Percentiles rank a stretch among this genome's conserved stretches.
Evolutionary conservation across 2,113 vertebrate genomes (phyloP).

Genomic region (Poecilia latipinna): DNA sequence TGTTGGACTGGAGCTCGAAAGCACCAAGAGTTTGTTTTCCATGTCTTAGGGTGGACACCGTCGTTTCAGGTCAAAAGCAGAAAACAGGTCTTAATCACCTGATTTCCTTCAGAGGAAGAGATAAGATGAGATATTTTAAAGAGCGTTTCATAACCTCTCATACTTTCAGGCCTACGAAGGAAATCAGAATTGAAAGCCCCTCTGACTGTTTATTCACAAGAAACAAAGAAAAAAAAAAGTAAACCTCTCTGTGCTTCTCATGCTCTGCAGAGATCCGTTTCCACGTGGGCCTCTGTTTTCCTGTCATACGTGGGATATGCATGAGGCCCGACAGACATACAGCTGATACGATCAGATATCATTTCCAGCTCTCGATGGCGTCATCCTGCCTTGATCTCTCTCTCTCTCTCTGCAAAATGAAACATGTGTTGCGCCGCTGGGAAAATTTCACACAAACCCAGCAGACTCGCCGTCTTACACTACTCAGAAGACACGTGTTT

Average conservation of each 20-base stretch:
- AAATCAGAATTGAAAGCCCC: conserved; percentile 33
- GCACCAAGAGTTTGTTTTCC: background rate
- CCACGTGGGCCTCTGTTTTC: conserved; percentile 62
- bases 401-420: conserved; percentile 8
- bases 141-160: conserved; percentile 17
- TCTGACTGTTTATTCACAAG: background rate
- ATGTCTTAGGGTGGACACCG: conserved; percentile 1
- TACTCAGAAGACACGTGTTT: background rate
- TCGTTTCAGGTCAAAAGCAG: background rate
- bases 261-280: conserved; percentile 22
- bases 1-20: background rate
- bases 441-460: conserved; percentile 14
- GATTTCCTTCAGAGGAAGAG: background rate
- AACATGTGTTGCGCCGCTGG: conserved; percentile 1
- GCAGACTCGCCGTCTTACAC: background rate
- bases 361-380: conserved; percentile 39
- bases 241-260: conserved; percentile 18
- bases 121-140: background rate
- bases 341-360: conserved; percentile 60
- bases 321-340: conserved; percentile 28
- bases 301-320: conserved; percentile 55
- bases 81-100: conserved; percentile 12
- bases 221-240: background rate
- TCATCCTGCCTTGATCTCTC: conserved; percentile 25
- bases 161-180: conserved; percentile 20